Evolutionary conservation across 1,140 invertebrate genomes (phyloP).

Genomic region (Heliconius hewitsoni): DNA sequence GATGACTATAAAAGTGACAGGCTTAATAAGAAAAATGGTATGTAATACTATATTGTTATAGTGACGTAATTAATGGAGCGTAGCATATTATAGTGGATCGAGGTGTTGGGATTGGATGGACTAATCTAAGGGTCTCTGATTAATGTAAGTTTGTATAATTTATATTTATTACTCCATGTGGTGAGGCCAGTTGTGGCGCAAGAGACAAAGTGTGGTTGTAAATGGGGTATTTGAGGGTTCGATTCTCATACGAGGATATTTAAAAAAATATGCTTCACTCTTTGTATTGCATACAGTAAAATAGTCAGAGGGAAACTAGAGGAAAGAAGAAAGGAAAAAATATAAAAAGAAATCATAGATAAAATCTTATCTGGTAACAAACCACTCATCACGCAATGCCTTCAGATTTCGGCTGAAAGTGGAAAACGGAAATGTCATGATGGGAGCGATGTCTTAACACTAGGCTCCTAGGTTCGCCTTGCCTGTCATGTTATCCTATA

Average conservation of each 20-base stretch:
- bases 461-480: too few relatives aligned
- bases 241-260: not conserved
- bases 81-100: constrained; percentile 7
- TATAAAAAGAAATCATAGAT: too few relatives aligned
- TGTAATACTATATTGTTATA: constrained; percentile 15
- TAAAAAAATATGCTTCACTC: too few relatives aligned
- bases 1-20: constrained; percentile 4
- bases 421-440: not conserved
- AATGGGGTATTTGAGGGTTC: not conserved
- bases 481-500: too few relatives aligned
- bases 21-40: constrained; percentile 23
- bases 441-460: too few relatives aligned
- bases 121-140: not conserved
- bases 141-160: not conserved
- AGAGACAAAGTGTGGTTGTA: too few relatives aligned
- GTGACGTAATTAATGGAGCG: constrained; percentile 18
- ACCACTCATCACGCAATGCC: not conserved
- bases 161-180: too few relatives aligned
- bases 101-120: constrained; percentile 4
- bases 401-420: not conserved
- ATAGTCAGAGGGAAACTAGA: too few relatives aligned
- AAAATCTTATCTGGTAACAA: not conserved
- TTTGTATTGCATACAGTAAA: too few relatives aligned
- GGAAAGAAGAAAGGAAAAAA: too few relatives aligned
- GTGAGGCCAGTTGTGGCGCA: too few relatives aligned